These are phyloP conservation scores for Hyposoter didymator DNA, from an alignment of 2,888 invertebrate species.

Conservation along the genomic window DNA sequence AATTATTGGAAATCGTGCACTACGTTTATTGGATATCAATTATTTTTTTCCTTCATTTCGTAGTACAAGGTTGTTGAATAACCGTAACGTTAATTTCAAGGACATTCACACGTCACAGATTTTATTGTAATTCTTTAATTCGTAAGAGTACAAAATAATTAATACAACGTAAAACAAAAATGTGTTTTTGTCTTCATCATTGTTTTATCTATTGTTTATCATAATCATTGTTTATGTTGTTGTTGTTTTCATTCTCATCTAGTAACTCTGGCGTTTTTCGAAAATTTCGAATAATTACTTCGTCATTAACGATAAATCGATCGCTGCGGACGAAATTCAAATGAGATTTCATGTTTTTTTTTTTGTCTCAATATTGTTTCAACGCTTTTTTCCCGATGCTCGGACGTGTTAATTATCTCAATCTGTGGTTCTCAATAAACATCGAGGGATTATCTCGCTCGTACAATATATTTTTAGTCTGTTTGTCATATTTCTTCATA, in stretches of 20 bases:
- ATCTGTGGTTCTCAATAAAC: slow-evolving; percentile 52
- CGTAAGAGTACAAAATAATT: slow-evolving; percentile 82
- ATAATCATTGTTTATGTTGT: slow-evolving; percentile 41
- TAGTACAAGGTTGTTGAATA: slow-evolving; percentile 45
- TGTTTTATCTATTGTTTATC: slow-evolving; percentile 57
- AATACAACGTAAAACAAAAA: slow-evolving; percentile 78
- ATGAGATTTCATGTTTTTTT: slow-evolving; percentile 38
- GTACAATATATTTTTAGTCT: slow-evolving; percentile 36
- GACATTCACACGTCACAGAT: slow-evolving; percentile 76
- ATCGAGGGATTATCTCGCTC: slow-evolving; percentile 41
- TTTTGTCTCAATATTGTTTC: slow-evolving; percentile 14
- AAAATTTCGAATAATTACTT: slow-evolving; percentile 53
- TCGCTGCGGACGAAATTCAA: slow-evolving; percentile 31
- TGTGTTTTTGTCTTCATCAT: slow-evolving; percentile 63
- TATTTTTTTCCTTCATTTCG: background rate
- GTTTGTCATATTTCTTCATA: slow-evolving; percentile 26
- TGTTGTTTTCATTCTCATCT: slow-evolving; percentile 33
- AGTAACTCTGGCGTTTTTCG: slow-evolving; percentile 35
- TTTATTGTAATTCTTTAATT: slow-evolving; percentile 79
- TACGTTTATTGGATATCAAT: background rate
- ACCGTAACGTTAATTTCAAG: slow-evolving; percentile 42
- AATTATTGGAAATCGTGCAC: background rate
- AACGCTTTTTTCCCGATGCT: slow-evolving; percentile 44
- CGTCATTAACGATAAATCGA: slow-evolving; percentile 26
- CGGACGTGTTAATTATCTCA: slow-evolving; percentile 44